Evolutionary conservation across 2,797 vertebrate genomes (phyloP), one percentile per base, ranked within the genome.

Genomic region (Gila robusta): DNA sequence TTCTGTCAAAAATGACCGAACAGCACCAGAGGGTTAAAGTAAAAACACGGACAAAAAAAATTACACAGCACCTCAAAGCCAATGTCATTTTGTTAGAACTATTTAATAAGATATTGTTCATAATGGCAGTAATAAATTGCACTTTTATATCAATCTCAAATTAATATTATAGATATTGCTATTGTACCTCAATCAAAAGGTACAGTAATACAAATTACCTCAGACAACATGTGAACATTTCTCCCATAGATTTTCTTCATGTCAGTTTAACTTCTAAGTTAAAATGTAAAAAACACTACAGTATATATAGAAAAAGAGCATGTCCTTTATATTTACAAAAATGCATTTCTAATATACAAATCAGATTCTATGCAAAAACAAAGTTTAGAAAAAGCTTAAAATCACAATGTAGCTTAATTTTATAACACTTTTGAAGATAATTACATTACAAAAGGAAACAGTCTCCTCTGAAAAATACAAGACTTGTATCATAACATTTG

Each of bases 271-370:
- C 37, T 12, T 80, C 19, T 0, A 11, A 82, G 49, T 72, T 71
- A 19, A 21, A 49, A 66, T 52, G 41, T 66, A 83, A 47, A 70
- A 70, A 85, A 69, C 66, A 56, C 80, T n/a, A 71, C 11, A 35
- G 35, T 35, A 35, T 35, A 32, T 7, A 32, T 52, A 47, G 9
- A 8, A 79, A 85, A 70, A 79, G n/a, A 47, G 66, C 35, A 41
- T 32, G 11, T 77, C 14, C 77, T 72, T 64, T 6, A 35, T 86
- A 79, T 88, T 59, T 82, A 88, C 87, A 88, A 37, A 47, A 59
- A 76, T 35, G 39, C 52, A 62, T 69, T 59, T 49, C 77, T 71
- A 64, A 85, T 79, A 79, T 79, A 85, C 84, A 85, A n/a, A 80
- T n/a, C 23, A 3, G 8, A 26, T 49, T 85, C 72, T 26, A 37